Conservation (phyloP, 2,113 vertebrate genomes). For the Aphyosemion australe region DNA sequence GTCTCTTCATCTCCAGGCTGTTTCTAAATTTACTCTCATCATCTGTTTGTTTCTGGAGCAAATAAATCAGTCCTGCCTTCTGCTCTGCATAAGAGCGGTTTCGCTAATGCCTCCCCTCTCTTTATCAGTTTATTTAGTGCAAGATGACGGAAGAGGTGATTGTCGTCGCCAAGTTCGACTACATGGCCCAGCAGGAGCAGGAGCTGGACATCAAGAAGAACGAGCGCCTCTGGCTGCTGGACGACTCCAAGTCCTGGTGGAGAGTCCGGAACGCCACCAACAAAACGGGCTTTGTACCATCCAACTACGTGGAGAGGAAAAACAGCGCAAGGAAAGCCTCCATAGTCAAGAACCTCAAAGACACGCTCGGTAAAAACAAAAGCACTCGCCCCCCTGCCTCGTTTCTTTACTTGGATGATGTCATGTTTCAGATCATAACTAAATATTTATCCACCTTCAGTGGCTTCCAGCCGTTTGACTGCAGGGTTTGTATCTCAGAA, state of each 20-base stretch:
- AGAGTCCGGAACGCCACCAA: constrained; percentile 89
- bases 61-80: no score
- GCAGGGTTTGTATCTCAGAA: constrained; percentile 3
- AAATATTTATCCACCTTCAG: background rate
- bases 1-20: constrained; percentile 25
- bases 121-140: constrained; percentile 71
- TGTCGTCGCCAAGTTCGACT: constrained; percentile 93
- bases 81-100: background rate
- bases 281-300: constrained; percentile 92
- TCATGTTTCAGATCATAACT: background rate
- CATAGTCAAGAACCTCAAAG: constrained; percentile 92
- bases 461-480: background rate
- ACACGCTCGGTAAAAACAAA: constrained; percentile 83
- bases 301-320: constrained; percentile 92
- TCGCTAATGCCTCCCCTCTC: background rate
- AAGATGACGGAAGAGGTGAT: constrained; percentile 94
- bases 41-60: background rate
- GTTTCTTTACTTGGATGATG: constrained; percentile 7
- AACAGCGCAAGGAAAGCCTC: constrained; percentile 91
- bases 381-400: background rate
- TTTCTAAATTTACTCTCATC: constrained; percentile 37
- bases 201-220: constrained; percentile 94
- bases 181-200: constrained; percentile 93
- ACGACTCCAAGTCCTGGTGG: constrained; percentile 94
- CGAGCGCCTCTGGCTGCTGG: constrained; percentile 89